Evolutionary conservation across 2,113 vertebrate species (phyloP), one percentile per base, ranked within the genome.

Genomic region (Lampris megalopsis): DNA sequence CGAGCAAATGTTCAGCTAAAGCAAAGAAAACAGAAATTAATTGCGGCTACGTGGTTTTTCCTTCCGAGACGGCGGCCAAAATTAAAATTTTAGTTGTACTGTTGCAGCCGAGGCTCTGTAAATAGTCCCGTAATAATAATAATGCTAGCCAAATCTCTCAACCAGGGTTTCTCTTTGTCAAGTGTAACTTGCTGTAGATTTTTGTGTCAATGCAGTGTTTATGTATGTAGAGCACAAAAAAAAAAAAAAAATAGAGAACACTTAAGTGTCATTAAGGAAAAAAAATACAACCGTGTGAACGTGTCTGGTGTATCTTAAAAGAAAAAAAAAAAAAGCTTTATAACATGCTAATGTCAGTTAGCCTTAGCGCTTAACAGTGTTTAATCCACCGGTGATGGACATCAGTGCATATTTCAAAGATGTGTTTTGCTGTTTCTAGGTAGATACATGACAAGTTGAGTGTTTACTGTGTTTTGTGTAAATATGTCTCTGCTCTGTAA

Each of bases 161-260:
- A 80, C 73, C 87, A 88, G 92, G 91, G 86, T 87, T 90, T 73
- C 73, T 73, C 77, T 81, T 72, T 56, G 84, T 86, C 81, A 62
- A 42, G 79, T 88, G 90, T 92, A 92, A 88, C 86, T 83, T 91
- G 89, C 88, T 89, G 85, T 91, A 90, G 74, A 85, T 80, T 67
- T 87, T 82, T 83, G 86, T 92, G 91, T 91, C 88, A 52, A 88
- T 88, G 75, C 76, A 65, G 87, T 90, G 89, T 92, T 91, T 79
- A 83, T 89, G 91, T 91, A 56, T 69, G 88, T 92, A 84, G 81
- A 92, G 87, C 85, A 85, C 88, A 86, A 81, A 73, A 7, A 67
- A 63, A 66, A 81, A 79, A 80, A 80, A 62, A 24, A 69, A 71
- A 74, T 57, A 24, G 24, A 24, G 24, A 24, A 24, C 24, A 24